phyloP scores from a whole-genome alignment of 2,797 vertebrate species.

The Phrynocephalus vlangalii region DNA sequence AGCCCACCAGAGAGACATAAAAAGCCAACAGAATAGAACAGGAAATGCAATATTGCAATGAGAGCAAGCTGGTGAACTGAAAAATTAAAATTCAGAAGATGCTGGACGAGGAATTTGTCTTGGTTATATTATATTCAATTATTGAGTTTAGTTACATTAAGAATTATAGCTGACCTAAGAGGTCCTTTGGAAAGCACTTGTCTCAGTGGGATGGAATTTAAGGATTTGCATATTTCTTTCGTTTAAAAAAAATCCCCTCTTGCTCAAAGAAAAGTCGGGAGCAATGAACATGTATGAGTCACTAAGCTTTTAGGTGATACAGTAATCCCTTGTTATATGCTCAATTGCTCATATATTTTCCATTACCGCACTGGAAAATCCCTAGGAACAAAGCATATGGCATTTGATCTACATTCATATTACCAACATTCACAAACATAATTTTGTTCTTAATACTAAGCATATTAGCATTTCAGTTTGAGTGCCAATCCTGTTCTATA shows the following conservation, averaged over 20 bases:
- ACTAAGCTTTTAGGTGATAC: conserved; percentile 57
- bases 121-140: conserved; percentile 22
- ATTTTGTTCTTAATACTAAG: conserved; percentile 43
- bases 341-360: conserved; percentile 44
- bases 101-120: neutral
- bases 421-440: conserved; percentile 51
- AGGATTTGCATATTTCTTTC: conserved; percentile 64
- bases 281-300: conserved; percentile 49
- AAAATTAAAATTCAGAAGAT: conserved; percentile 37
- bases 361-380: conserved; percentile 51
- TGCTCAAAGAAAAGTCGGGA: conserved; percentile 52
- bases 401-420: neutral
- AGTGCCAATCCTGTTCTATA: conserved; percentile 37
- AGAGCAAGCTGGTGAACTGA: conserved; percentile 5
- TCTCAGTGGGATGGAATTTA: conserved; percentile 51
- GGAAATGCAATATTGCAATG: neutral
- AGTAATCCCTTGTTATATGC: conserved; percentile 63
- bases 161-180: neutral
- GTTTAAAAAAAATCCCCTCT: conserved; percentile 61
- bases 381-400: conserved; percentile 66
- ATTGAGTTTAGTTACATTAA: conserved; percentile 4
- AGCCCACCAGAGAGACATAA: conserved; percentile 10
- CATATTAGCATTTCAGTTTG: conserved; percentile 52
- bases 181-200: conserved; percentile 7
- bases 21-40: conserved; percentile 10